Base-by-base conservation (phyloP, 2,888 invertebrate species). In the Cephonodes hylas region DNA sequence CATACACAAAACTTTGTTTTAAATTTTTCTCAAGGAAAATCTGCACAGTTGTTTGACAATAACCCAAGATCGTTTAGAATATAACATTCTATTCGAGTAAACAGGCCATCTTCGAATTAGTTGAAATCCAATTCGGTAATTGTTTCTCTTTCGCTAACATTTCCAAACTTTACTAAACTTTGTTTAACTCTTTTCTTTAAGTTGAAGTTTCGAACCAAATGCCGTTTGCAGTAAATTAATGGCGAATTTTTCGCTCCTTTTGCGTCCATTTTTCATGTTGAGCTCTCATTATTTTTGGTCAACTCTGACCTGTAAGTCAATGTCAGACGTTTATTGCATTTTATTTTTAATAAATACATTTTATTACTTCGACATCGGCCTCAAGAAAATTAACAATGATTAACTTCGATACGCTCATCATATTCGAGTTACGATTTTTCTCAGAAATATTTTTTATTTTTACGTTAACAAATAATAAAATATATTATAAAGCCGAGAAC, bases 191-290 rank as follows among this genome's bases (percentile, higher is more conserved):
- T 82, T 86, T 86, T 83, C 83, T 81, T 76, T 73, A 68, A 73
- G 73, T 79, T 76, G 59, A 60, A 83, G 76, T 83, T 84, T 64
- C 68, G 75, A 75, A 77, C 77, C 78, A 77, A 84, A 83, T 75
- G 88, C 83, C 88, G 80, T 84, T 86, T 73, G 73, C 88, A 88
- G 85, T 80, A 81, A 88, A 87, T 87, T 85, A 86, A 88, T 88
- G 86, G 80, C 63, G 61, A 73, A 77, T 67, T 73, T 77, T 80
- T 79, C 73, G 74, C 67, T 15, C 25, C 69, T 72, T 69, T 74
- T 76, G 22, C 42, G 57, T 45, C 31, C 56, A n/a, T 42, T 27
- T 70, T 65, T 71, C 73, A 72, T 70, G 66, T 70, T 65, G 64
- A 68, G 68, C 68, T 66, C 61, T 31, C 68, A 68, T 71, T 73